phyloP scores from a whole-genome alignment of 23 tunicate species.

The Trididemnum nubilum region DNA sequence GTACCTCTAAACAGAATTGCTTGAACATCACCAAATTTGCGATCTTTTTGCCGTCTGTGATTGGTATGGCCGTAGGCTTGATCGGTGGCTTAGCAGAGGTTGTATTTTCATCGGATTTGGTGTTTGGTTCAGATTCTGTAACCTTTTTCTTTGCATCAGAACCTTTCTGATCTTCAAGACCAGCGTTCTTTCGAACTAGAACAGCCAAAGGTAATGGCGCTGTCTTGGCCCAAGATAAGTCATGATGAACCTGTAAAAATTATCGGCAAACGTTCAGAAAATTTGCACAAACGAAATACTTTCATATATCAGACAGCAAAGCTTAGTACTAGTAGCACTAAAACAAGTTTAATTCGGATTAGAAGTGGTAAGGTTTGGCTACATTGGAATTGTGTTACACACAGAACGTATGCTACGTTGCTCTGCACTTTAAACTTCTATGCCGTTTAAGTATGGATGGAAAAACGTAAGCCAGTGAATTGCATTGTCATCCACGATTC shows the following conservation, averaged over 20 bases:
- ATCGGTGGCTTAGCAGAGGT: background rate
- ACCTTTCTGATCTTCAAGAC: background rate
- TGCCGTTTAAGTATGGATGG: too few species aligned
- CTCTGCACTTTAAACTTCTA: too few species aligned
- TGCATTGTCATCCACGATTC: too few species aligned
- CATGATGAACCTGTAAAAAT: constrained; percentile 44
- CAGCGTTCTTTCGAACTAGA: constrained; percentile 34
- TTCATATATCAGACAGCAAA: too few species aligned
- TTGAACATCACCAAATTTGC: constrained; percentile 56
- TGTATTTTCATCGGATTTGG: background rate
- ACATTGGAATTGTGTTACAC: too few species aligned
- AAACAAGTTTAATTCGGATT: too few species aligned
- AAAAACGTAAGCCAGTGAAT: too few species aligned
- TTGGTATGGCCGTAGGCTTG: background rate
- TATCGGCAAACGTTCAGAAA: background rate
- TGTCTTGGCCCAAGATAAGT: constrained; percentile 58
- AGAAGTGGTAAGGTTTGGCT: too few species aligned
- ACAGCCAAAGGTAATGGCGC: constrained; percentile 56
- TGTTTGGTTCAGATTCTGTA: background rate
- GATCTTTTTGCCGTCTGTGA: constrained; percentile 42
- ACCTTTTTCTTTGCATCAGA: constrained; percentile 5
- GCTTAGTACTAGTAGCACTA: too few species aligned
- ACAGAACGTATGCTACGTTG: too few species aligned
- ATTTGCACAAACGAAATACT: too few species aligned
- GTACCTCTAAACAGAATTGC: constrained; percentile 58